Conservation (phyloP, 2,797 vertebrate species). For the Poecilia picta region DNA sequence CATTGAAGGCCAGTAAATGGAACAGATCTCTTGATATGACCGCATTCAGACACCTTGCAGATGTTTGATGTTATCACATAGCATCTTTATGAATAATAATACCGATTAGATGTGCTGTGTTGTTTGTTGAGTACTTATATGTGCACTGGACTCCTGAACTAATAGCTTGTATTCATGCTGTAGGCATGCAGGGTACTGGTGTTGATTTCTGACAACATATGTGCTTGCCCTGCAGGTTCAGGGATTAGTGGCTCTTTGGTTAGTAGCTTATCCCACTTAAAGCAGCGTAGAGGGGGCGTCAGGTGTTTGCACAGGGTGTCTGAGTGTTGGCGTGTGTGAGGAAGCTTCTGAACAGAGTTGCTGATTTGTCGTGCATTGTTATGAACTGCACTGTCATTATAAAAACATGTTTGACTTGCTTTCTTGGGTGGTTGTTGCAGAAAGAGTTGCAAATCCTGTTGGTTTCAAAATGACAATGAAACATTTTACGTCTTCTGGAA, state of each 20-base stretch:
- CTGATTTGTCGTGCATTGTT: conserved; percentile 11
- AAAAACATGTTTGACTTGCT: conserved; percentile 21
- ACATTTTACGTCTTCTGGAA: background rate
- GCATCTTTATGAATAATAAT: background rate
- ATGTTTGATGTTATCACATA: conserved; percentile 11
- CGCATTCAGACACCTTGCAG: background rate
- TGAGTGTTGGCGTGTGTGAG: conserved; percentile 5
- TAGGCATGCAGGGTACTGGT: background rate
- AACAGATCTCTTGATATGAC: conserved; percentile 19
- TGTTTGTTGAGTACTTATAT: background rate
- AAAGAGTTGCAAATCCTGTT: background rate
- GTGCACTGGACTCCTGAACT: background rate
- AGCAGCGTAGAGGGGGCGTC: conserved; percentile 2
- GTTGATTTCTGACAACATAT: conserved; percentile 19
- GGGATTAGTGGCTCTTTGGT: conserved; percentile 40
- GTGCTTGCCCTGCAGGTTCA: conserved; percentile 27
- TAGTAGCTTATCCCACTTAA: conserved; percentile 27
- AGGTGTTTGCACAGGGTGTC: conserved; percentile 14
- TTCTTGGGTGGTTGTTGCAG: background rate
- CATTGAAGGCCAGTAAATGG: background rate
- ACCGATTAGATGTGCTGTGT: background rate
- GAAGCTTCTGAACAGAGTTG: background rate
- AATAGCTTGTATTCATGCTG: background rate
- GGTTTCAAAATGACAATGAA: background rate
- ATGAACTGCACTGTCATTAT: conserved; percentile 20